Conservation (phyloP, 1,140 invertebrate species). For the Drosophila parvula region DNA sequence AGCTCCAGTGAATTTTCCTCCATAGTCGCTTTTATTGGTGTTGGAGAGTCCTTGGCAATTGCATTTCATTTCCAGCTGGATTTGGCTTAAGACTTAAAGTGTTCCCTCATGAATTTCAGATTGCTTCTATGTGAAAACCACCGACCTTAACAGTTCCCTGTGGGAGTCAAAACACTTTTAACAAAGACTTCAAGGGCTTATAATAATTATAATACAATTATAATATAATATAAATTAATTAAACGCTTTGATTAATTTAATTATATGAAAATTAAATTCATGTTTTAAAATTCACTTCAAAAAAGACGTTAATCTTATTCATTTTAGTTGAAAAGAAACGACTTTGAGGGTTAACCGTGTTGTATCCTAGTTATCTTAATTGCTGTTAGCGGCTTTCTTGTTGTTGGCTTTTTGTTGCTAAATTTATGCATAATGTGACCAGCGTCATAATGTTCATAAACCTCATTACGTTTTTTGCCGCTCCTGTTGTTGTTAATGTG, state of each 20-base stretch:
- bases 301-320: background rate
- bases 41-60: slow-evolving; percentile 36
- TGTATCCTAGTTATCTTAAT: slow-evolving; percentile 30
- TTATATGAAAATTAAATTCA: background rate
- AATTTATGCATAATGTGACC: slow-evolving; percentile 56
- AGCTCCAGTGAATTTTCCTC: slow-evolving; percentile 11
- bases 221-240: no score
- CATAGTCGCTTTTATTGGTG: slow-evolving; percentile 7
- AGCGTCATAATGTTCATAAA: slow-evolving; percentile 61
- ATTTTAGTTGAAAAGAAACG: background rate
- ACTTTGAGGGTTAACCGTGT: background rate
- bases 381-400: slow-evolving; percentile 17
- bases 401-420: slow-evolving; percentile 20
- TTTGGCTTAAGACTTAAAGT: slow-evolving; percentile 37
- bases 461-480: slow-evolving; percentile 36
- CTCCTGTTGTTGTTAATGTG: slow-evolving; percentile 37
- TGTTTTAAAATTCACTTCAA: background rate
- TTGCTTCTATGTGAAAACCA: slow-evolving; percentile 6
- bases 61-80: slow-evolving; percentile 40
- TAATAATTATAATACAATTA: background rate
- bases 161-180: background rate
- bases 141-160: background rate
- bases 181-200: background rate
- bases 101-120: slow-evolving; percentile 23
- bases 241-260: no score